Conservation (phyloP, 2,888 invertebrate genomes). For the Arge pagana region DNA sequence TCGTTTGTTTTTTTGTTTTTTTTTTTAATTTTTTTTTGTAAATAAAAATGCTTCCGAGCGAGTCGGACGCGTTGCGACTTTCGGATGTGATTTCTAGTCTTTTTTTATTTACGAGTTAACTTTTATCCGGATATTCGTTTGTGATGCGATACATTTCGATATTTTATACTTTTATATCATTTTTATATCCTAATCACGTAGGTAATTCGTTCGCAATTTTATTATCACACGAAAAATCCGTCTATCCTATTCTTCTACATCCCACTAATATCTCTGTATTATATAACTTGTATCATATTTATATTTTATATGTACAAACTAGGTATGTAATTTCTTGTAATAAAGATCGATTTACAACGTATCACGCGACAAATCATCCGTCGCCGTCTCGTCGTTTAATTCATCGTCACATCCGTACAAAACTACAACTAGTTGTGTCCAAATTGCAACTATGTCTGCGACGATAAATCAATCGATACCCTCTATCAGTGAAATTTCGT, state of each 20-base stretch:
- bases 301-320: conserved; percentile 59
- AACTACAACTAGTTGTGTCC: no score
- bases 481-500: no score
- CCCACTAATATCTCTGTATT: conserved; percentile 49
- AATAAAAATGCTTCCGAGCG: not conserved
- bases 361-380: conserved; percentile 15
- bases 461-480: no score
- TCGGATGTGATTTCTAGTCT: conserved; percentile 21
- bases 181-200: not conserved
- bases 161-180: not conserved
- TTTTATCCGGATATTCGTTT: not conserved
- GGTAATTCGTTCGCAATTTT: not conserved
- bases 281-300: conserved; percentile 56
- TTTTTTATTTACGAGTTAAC: conserved; percentile 3
- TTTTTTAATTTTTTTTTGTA: not conserved
- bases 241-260: conserved; percentile 42
- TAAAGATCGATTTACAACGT: conserved; percentile 56
- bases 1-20: not conserved
- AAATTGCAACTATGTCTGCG: no score
- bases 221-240: conserved; percentile 32
- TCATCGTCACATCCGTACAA: no score
- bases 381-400: no score
- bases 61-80: conserved; percentile 1
- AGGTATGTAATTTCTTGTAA: conserved; percentile 57
- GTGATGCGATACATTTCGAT: conserved; percentile 39